A percentile compares a stretch with the other conserved stretches of the same genome.
Conservation (phyloP, 2,888 invertebrate species). For the Metacarcinus magister region DNA sequence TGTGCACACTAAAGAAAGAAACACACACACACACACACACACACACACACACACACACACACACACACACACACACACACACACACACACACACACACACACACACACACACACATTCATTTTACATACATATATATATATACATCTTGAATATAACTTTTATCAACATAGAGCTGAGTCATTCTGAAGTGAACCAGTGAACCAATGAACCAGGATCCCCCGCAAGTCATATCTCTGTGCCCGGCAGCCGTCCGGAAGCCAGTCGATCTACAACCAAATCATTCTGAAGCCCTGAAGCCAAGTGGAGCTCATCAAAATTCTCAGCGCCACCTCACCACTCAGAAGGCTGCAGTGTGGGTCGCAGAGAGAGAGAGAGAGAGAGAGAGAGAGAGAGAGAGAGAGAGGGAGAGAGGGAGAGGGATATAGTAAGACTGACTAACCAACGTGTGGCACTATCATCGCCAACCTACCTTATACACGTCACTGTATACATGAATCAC, state of each 20-base stretch:
- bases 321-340: background rate
- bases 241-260: background rate
- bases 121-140: too few species aligned
- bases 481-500: background rate
- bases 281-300: background rate
- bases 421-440: background rate
- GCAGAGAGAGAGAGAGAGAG: slow-evolving; percentile 52
- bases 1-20: too few species aligned
- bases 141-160: background rate
- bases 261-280: background rate
- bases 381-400: slow-evolving; percentile 62
- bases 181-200: background rate
- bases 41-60: too few species aligned
- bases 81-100: too few species aligned
- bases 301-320: background rate
- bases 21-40: too few species aligned
- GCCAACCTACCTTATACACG: background rate
- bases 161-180: background rate
- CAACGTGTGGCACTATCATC: background rate
- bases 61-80: too few species aligned
- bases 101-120: too few species aligned
- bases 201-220: background rate
- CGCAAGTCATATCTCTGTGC: background rate
- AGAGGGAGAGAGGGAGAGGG: slow-evolving; percentile 14
- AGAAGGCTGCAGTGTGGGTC: background rate